These are phyloP conservation scores for Myrmophylax atrothorax DNA, from an alignment of 2,113 vertebrate genomes.

Conservation along the genomic window DNA sequence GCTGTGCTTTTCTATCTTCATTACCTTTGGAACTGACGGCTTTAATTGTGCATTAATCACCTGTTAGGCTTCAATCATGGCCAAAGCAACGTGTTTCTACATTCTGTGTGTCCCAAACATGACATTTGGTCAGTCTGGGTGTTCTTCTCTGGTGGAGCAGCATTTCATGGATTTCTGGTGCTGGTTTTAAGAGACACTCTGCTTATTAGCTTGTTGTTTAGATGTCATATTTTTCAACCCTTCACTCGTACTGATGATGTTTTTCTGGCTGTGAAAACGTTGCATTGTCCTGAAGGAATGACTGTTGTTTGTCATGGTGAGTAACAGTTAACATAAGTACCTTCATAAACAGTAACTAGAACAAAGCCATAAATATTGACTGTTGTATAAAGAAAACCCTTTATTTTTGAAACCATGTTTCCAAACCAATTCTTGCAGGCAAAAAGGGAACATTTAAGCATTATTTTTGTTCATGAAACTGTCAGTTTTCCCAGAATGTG, in stretches of 20 bases:
- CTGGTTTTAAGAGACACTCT: not conserved
- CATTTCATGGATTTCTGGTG: not conserved
- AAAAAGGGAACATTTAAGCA: not conserved
- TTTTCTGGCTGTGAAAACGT: not conserved
- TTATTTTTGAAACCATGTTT: not conserved
- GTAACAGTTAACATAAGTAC: not conserved
- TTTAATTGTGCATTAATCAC: not conserved
- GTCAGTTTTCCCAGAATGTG: not conserved
- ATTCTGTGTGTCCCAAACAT: fast-evolving
- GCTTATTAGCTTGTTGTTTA: not conserved
- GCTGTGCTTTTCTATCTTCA: not conserved
- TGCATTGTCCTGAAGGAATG: slow-evolving; percentile 8
- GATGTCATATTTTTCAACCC: not conserved
- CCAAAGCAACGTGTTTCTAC: not conserved
- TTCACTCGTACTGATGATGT: not conserved
- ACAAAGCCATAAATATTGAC: not conserved
- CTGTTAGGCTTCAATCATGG: not conserved
- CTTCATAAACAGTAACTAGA: not conserved
- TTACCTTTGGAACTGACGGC: not conserved
- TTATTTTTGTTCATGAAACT: not conserved
- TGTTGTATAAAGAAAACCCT: not conserved
- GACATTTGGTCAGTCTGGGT: not conserved
- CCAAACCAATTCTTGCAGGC: not conserved
- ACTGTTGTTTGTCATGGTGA: not conserved
- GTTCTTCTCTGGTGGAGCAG: not conserved